Percentiles rank a stretch among this genome's conserved stretches.
Conservation (phyloP, 2,888 invertebrate species). For the Erannis defoliaria region DNA sequence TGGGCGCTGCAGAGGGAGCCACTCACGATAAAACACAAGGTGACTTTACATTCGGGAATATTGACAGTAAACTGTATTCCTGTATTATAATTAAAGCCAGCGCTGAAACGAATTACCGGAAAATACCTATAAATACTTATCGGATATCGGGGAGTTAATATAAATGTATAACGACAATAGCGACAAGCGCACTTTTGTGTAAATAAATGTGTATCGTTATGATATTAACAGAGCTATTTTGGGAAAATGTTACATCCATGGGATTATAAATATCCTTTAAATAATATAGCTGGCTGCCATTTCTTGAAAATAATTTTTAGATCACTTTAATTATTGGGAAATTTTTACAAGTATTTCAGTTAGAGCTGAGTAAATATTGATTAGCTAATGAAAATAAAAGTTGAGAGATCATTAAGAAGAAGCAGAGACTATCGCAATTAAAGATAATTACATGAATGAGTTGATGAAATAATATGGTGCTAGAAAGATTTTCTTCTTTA, state of each 20-base stretch:
- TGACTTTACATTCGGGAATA: slow-evolving; percentile 54
- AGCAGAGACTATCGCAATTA: too few species aligned
- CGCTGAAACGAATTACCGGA: neutral
- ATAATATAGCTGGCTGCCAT: neutral
- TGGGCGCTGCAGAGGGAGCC: slow-evolving; percentile 97
- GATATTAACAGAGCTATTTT: slow-evolving; percentile 18
- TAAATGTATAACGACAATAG: slow-evolving; percentile 26
- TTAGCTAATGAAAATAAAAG: too few species aligned
- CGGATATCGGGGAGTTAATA: slow-evolving; percentile 27
- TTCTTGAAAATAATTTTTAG: too few species aligned
- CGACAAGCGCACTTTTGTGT: slow-evolving; percentile 15
- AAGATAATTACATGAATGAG: too few species aligned
- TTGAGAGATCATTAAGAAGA: too few species aligned
- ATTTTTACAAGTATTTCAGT: too few species aligned
- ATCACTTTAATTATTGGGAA: too few species aligned
- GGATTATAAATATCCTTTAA: slow-evolving; percentile 13
- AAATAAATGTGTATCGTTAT: slow-evolving; percentile 23
- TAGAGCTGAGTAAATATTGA: too few species aligned
- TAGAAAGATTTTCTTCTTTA: too few species aligned
- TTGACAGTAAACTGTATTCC: slow-evolving; percentile 43
- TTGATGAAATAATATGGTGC: too few species aligned
- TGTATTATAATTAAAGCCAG: too few species aligned
- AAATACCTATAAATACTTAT: slow-evolving; percentile 21
- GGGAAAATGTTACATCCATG: slow-evolving; percentile 8
- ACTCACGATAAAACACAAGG: slow-evolving; percentile 91